Conservation (phyloP, 1,140 invertebrate genomes). For the Macrobrachium rosenbergii region DNA sequence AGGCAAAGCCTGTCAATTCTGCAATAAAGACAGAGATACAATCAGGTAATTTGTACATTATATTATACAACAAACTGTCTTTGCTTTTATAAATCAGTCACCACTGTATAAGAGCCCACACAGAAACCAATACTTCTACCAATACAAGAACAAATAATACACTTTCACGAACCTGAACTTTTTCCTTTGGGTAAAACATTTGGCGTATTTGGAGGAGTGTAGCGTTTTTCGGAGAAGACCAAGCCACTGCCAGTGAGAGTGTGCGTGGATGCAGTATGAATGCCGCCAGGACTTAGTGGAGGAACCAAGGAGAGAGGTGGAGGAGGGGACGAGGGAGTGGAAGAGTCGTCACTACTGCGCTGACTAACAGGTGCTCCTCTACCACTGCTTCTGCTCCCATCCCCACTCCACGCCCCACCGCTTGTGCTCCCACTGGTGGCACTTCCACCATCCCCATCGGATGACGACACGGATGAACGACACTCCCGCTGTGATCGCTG, state of each 20-base stretch:
- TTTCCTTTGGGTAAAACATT: conserved; percentile 71
- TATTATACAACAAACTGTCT: no score
- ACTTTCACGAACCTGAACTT: conserved; percentile 67
- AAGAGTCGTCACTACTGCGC: conserved; percentile 67
- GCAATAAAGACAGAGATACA: no score
- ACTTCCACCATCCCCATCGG: conserved; percentile 63
- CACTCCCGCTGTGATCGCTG: conserved; percentile 62
- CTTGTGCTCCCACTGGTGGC: conserved; percentile 43
- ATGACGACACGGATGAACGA: conserved; percentile 67
- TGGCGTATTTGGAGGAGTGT: conserved; percentile 78
- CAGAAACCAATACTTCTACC: no score
- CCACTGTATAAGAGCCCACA: no score
- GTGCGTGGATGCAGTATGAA: conserved; percentile 66
- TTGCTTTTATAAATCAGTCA: no score
- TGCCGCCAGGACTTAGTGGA: conserved; percentile 67
- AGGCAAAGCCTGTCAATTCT: no score
- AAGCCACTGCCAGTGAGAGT: conserved; percentile 43
- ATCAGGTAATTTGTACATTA: no score
- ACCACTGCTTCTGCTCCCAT: conserved; percentile 42
- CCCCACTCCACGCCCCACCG: conserved; percentile 46
- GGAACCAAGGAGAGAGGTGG: conserved; percentile 67
- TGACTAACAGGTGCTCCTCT: conserved; percentile 56
- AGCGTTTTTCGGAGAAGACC: conserved; percentile 67
- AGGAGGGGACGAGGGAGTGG: conserved; percentile 68
- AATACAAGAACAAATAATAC: background rate